Evolutionary conservation across 64 coral and sea anemone species (phyloP), one percentile per base, ranked within the genome.

Genomic region (Catalaphyllia jardinei): DNA sequence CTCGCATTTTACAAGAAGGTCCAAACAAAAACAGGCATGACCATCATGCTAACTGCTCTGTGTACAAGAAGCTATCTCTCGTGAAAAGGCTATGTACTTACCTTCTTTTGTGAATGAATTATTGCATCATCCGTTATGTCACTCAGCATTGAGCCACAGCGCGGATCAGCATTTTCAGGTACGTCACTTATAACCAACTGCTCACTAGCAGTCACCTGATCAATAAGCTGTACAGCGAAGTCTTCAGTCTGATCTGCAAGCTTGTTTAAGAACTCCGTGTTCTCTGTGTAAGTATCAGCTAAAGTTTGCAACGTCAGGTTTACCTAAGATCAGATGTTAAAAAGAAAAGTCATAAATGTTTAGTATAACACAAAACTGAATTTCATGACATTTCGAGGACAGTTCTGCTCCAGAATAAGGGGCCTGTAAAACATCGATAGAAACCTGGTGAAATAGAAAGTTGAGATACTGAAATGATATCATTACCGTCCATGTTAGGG

Each of bases 181-280:
- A 11, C 22, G 20, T 85, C 63, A 9, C 10, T 28, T 15, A 42
- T 69, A 14, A 71, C 81, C 35, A 85, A 28, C 60, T 85, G 62
- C 81, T 85, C 33, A 12, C 35, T 51, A 19, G 10, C 62, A 85
- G 33, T 71, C 4, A 85, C 81, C 65, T 71, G 81, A 85, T 85
- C 81, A 13, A 85, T 85, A 13, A 85, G 42, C 63, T 85, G 62
- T 19, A 71, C 81, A 16, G 81, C 81, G n/a, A 85, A 85, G 24
- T 85, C 62, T 39, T 85, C 81, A 6, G 81, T 85, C 81, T 85
- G 81, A 16, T 69, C 81, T 50, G 81, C 81, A 52, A 85, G 81
- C 35, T 85, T 85, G 62, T 64, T 85, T 4, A 85, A 62, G 28
- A 71, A 49, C 12, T n/a, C 81, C 3, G 81, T 85, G 38, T 85